Base-by-base conservation (phyloP, 2,888 invertebrate genomes). In the Alitta virens region DNA sequence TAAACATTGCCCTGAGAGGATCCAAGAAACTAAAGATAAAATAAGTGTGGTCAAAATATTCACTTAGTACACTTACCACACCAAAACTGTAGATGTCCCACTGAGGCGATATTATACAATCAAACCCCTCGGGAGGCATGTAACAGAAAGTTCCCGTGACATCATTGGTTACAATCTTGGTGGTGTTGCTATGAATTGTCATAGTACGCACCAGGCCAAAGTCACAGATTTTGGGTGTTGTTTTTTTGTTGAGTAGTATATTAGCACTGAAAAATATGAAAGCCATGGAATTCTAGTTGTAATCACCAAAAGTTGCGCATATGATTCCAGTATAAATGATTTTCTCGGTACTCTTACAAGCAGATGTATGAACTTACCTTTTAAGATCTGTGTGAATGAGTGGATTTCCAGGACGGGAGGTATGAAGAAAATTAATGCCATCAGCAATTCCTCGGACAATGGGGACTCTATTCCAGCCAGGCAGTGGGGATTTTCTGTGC, bases 321-420 rank as follows among this genome's bases (percentile, higher is more conserved):
- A n/a, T n/a, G n/a, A n/a, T n/a, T n/a, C n/a, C n/a, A n/a, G n/a
- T n/a, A n/a, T n/a, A n/a, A n/a, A n/a, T n/a, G n/a, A n/a, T n/a
- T n/a, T n/a, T n/a, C n/a, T n/a, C 5, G 33, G 5, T 33, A 33
- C 5, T 7, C 49, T 49, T 18, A 49, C 49, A 21, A 23, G 16
- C 3, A 23, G 23, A 16, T 3, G 16, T 23, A 23, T 7, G 7
- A 49, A 33, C 2, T 24, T 16, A 56, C 56, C 56, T 56, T 43
- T 56, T 56, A 21, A 56, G 40, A 43, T 56, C 56, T 9, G 42
- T 40, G 18, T 56, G 56, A 25, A 56, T 25, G 42, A 56, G 49
- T 21, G 49, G 23, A 7, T 7, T 23, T 3, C 23, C 49, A 21
- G 18, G 24, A 3, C 24, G 40, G 18, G 16, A 21, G 16, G 56